A percentile compares a stretch with the other conserved stretches of the same genome.
Conservation (phyloP, 2,113 vertebrate genomes). For the Setophaga coronata region DNA sequence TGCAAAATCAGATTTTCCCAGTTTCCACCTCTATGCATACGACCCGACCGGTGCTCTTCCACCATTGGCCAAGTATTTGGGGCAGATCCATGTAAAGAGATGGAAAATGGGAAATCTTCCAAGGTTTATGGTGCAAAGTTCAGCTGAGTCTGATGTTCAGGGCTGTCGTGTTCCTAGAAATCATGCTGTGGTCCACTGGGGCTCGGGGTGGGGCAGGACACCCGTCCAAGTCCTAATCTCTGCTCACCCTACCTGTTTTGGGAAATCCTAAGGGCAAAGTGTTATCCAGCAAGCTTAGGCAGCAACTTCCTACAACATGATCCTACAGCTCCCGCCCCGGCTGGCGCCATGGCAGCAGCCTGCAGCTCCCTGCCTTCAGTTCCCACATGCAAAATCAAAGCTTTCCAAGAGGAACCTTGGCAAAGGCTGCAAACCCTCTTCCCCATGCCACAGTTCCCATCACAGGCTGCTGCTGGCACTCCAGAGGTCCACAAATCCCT, state of each 20-base stretch:
- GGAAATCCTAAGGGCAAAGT: background rate
- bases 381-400: constrained; percentile 10
- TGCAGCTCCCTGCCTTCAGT: background rate
- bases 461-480: background rate
- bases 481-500: fast-evolving
- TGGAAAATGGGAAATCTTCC: background rate
- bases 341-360: fast-evolving
- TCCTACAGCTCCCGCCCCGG: background rate
- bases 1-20: background rate
- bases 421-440: background rate
- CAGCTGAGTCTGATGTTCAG: background rate
- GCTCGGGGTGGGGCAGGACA: background rate
- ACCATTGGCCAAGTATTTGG: background rate
- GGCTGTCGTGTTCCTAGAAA: background rate
- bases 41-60: fast-evolving
- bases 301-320: background rate
- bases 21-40: background rate
- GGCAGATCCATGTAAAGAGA: background rate
- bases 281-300: background rate
- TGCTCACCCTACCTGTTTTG: background rate
- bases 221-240: fast-evolving
- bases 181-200: background rate
- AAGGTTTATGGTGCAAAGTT: background rate
- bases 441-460: fast-evolving
- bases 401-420: background rate